These are phyloP conservation scores for Galerucella calmariensis DNA, from an alignment of 2,888 invertebrate genomes.

Conservation along the genomic window DNA sequence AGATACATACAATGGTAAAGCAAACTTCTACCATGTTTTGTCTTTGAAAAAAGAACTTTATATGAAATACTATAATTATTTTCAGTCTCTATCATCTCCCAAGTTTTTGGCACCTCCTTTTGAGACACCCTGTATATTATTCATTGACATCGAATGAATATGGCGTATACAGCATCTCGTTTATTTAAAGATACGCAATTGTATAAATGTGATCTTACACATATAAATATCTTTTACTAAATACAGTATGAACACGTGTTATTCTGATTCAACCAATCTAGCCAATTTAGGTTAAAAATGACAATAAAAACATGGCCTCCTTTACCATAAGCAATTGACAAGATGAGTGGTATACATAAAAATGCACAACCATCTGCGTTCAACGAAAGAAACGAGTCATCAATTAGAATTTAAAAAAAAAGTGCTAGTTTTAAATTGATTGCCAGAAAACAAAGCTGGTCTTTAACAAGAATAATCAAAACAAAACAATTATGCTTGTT, in stretches of 20 bases:
- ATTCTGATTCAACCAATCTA: constrained; percentile 34
- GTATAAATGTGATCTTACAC: neutral
- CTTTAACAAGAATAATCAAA: neutral
- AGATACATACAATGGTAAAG: too few species aligned
- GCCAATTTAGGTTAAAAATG: constrained; percentile 29
- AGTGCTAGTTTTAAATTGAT: constrained; percentile 22
- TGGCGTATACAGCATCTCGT: neutral
- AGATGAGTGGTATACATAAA: constrained; percentile 26
- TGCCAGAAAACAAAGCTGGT: constrained; percentile 24
- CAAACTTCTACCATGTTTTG: too few species aligned
- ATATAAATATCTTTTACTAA: neutral
- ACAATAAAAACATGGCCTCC: constrained; percentile 23
- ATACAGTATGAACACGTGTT: constrained; percentile 8
- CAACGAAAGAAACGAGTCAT: constrained; percentile 16
- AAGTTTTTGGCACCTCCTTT: too few species aligned
- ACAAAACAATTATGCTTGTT: constrained; percentile 4
- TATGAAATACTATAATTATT: too few species aligned
- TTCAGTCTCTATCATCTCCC: too few species aligned
- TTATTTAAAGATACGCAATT: neutral
- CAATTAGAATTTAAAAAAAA: constrained; percentile 27
- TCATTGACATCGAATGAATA: too few species aligned
- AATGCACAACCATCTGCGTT: constrained; percentile 32
- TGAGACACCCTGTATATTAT: too few species aligned
- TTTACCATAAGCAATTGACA: constrained; percentile 22
- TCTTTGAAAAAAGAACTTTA: too few species aligned